phyloP scores from a whole-genome alignment of 2,888 invertebrate genomes.

The Yponomeuta evonymella region DNA sequence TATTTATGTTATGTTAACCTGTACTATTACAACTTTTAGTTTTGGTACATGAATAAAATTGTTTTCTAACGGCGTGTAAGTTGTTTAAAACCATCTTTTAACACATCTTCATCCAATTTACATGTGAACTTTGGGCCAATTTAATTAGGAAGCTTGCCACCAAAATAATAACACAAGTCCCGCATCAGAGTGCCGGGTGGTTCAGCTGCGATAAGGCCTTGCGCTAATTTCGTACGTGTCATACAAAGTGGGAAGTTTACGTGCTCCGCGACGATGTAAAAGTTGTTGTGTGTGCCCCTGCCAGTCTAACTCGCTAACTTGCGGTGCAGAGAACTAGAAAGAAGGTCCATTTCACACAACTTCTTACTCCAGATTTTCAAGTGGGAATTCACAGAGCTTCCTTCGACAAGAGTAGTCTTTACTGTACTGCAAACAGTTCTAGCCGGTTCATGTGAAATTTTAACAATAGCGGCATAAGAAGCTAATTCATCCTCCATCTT shows the following conservation, averaged over 20 bases:
- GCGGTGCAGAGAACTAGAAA: slow-evolving; percentile 17
- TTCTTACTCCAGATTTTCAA: background rate
- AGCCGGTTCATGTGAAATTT: too few species aligned
- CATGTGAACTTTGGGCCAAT: background rate
- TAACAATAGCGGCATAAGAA: too few species aligned
- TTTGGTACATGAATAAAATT: too few species aligned
- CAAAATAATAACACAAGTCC: slow-evolving; percentile 5
- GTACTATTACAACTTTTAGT: too few species aligned
- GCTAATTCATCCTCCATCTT: too few species aligned
- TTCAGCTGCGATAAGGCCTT: slow-evolving; percentile 15
- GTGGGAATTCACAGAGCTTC: too few species aligned
- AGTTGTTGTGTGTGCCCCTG: slow-evolving; percentile 18
- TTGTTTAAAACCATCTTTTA: background rate
- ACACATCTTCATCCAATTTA: background rate
- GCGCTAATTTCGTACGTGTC: slow-evolving; percentile 23
- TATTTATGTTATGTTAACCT: too few species aligned
- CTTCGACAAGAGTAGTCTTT: too few species aligned
- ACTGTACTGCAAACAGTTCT: too few species aligned
- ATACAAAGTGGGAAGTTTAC: slow-evolving; percentile 23
- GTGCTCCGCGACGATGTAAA: slow-evolving; percentile 21
- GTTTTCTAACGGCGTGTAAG: too few species aligned
- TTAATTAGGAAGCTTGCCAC: background rate
- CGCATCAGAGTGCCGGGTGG: slow-evolving; percentile 8
- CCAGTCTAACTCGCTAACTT: background rate
- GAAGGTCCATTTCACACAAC: background rate